Conservation (phyloP, 2,888 invertebrate genomes). For the Xestobium rufovillosum region DNA sequence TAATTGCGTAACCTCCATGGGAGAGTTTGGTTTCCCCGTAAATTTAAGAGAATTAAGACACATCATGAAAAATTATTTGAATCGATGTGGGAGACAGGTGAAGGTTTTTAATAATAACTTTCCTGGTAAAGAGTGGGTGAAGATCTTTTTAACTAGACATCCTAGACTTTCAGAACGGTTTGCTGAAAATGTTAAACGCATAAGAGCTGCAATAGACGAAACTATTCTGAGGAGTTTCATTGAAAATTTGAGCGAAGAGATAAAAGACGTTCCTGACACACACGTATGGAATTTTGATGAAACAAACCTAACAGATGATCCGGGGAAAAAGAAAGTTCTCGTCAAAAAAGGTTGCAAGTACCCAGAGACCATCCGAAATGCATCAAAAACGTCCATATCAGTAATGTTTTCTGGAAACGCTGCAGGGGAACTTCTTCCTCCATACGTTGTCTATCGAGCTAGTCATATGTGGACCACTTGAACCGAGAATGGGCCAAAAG, state of each 20-base stretch:
- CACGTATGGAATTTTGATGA: constrained; percentile 34
- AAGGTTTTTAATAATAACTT: constrained; percentile 9
- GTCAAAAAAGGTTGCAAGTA: constrained; percentile 21
- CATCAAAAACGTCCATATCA: constrained; percentile 7
- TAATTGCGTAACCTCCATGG: constrained; percentile 5
- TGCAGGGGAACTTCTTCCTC: too few species aligned
- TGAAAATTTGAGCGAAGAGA: constrained; percentile 5
- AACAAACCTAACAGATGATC: constrained; percentile 33
- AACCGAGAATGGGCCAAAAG: constrained; percentile 18
- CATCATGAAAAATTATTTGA: constrained; percentile 6
- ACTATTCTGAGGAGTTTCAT: constrained; percentile 6
- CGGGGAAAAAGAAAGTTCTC: constrained; percentile 24
- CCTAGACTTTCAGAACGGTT: constrained; percentile 8
- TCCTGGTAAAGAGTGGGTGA: constrained; percentile 7
- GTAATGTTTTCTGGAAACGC: constrained; percentile 5
- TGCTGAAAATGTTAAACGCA: constrained; percentile 13
- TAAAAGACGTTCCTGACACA: constrained; percentile 15
- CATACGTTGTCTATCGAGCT: too few species aligned
- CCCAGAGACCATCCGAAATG: constrained; percentile 23
- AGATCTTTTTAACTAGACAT: constrained; percentile 7
- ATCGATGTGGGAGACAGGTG: constrained; percentile 5
- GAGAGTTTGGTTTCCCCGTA: constrained; percentile 8
- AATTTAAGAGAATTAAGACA: constrained; percentile 8
- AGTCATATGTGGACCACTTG: constrained; percentile 23
- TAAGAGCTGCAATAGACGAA: constrained; percentile 7